These are phyloP conservation scores for Semicossyphus pulcher DNA, from an alignment of 2,113 vertebrate species.

Conservation along the genomic window DNA sequence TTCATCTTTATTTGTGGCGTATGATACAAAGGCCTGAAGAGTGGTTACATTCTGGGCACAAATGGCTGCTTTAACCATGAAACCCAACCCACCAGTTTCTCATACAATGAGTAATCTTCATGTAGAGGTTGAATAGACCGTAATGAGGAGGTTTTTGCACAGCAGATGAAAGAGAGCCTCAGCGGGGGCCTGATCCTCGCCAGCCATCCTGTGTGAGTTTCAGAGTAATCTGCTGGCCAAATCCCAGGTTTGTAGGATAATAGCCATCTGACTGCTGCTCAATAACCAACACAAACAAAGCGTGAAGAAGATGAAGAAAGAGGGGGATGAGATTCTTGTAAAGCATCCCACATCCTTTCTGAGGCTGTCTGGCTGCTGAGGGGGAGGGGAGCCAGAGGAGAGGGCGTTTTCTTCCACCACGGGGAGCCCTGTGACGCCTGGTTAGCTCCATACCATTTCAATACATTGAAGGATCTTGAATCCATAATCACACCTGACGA, in stretches of 20 bases:
- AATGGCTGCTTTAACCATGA: slow-evolving; percentile 16
- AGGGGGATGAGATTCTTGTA: slow-evolving; percentile 56
- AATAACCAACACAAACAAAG: slow-evolving; percentile 44
- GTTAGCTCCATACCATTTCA: neutral
- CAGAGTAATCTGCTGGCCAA: slow-evolving; percentile 55
- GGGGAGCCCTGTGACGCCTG: neutral
- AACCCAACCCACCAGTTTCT: slow-evolving; percentile 23
- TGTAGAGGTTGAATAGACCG: neutral
- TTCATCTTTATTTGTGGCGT: slow-evolving; percentile 45
- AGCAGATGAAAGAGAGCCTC: slow-evolving; percentile 45
- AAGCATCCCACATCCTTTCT: slow-evolving; percentile 47
- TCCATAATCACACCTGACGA: too few relatives aligned
- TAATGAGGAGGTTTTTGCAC: slow-evolving; percentile 47
- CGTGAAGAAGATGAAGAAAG: slow-evolving; percentile 19
- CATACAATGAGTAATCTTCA: slow-evolving; percentile 32
- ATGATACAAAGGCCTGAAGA: neutral
- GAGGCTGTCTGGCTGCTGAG: slow-evolving; percentile 31
- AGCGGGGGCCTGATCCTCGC: slow-evolving; percentile 14
- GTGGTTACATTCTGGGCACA: slow-evolving; percentile 11
- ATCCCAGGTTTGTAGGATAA: slow-evolving; percentile 63
- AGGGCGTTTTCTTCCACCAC: neutral
- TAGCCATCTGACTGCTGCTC: slow-evolving; percentile 65
- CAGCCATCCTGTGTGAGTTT: slow-evolving; percentile 32
- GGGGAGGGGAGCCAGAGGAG: slow-evolving; percentile 21
- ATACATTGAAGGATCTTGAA: neutral